phyloP scores from a whole-genome alignment of 1,140 invertebrate species.

The Drosophila seguyi region DNA sequence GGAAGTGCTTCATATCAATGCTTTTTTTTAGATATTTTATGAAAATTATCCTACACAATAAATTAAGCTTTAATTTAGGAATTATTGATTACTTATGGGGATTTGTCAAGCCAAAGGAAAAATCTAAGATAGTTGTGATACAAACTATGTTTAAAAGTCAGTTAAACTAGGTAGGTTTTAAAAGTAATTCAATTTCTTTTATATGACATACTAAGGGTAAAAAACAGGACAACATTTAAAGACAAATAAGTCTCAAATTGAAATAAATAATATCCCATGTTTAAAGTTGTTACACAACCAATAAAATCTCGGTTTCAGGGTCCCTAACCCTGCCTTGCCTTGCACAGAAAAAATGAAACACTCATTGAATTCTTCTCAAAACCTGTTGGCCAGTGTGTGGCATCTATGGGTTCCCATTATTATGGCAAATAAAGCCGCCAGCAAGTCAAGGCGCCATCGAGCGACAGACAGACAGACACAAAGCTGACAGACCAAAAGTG shows the following conservation, averaged over 20 bases:
- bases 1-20: too few relatives aligned
- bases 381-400: conserved; percentile 56
- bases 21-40: too few relatives aligned
- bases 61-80: too few relatives aligned
- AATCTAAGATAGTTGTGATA: not conserved
- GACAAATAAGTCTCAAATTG: not conserved
- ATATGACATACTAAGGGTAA: too few relatives aligned
- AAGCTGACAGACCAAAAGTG: conserved; percentile 60
- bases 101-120: too few relatives aligned
- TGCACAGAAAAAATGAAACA: not conserved
- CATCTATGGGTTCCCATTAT: conserved; percentile 73
- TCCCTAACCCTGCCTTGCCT: not conserved
- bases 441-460: conserved; percentile 73
- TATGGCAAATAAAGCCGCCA: conserved; percentile 58
- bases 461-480: conserved; percentile 30
- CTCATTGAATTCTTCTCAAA: conserved; percentile 6
- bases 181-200: too few relatives aligned
- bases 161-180: too few relatives aligned
- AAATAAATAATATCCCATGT: too few relatives aligned
- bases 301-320: not conserved
- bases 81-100: not conserved
- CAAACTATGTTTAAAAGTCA: too few relatives aligned
- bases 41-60: too few relatives aligned
- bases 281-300: not conserved
- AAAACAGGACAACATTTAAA: too few relatives aligned